Evolutionary conservation across 2,797 vertebrate genomes (phyloP).

Genomic region (Pogoniulus pusillus): DNA sequence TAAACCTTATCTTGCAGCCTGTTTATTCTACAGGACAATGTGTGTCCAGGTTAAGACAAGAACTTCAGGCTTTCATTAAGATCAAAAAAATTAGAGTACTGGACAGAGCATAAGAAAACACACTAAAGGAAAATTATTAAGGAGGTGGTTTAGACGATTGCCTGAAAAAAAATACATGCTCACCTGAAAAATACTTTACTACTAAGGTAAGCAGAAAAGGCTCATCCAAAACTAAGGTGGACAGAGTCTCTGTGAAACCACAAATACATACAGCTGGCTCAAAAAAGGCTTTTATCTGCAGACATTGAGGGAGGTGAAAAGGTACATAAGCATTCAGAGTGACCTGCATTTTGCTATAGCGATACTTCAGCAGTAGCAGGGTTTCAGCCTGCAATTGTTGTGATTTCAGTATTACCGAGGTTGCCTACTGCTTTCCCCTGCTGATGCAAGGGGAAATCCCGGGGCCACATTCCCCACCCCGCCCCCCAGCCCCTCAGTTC

Average conservation of each 20-base stretch:
- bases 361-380: not conserved
- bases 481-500: too few relatives aligned
- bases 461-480: not conserved
- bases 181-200: not conserved
- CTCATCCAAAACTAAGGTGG: not conserved
- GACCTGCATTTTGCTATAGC: not conserved
- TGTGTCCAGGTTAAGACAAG: not conserved
- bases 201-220: not conserved
- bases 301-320: not conserved
- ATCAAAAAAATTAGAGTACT: not conserved
- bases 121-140: not conserved
- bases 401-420: not conserved
- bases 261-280: not conserved
- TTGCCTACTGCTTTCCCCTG: not conserved
- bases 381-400: not conserved
- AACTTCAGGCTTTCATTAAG: not conserved
- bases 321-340: rapidly evolving
- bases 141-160: not conserved
- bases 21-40: not conserved
- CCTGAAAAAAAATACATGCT: not conserved
- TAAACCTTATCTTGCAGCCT: not conserved
- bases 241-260: not conserved
- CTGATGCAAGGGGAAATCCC: not conserved
- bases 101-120: not conserved
- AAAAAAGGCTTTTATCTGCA: not conserved